phyloP scores from a whole-genome alignment of 1,140 invertebrate genomes.

The Ceratina australensis region DNA sequence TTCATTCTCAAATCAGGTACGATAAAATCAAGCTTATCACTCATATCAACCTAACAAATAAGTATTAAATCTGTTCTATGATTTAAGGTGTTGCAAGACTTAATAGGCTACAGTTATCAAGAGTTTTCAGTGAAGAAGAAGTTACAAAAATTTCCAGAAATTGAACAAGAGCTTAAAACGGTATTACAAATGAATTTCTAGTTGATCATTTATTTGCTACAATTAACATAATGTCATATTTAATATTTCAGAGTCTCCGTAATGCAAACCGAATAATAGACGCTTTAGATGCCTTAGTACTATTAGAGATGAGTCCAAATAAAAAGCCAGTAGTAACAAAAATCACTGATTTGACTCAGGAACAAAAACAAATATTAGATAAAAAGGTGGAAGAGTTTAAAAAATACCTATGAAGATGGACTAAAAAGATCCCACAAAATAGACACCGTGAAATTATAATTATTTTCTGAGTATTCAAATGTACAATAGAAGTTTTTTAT shows the following conservation, averaged over 20 bases:
- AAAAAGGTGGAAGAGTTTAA: conserved; percentile 15
- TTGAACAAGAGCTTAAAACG: conserved; percentile 65
- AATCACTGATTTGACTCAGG: conserved; percentile 58
- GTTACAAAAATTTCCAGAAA: conserved; percentile 65
- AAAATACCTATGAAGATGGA: neutral
- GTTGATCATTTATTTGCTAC: neutral
- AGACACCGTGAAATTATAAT: too few species aligned
- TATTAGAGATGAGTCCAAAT: conserved; percentile 65
- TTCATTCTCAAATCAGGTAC: conserved; percentile 70
- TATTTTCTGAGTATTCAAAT: too few species aligned
- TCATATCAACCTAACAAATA: neutral
- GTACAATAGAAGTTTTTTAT: too few species aligned
- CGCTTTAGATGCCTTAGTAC: conserved; percentile 67
- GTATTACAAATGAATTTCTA: conserved; percentile 45
- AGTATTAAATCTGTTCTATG: neutral
- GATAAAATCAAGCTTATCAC: too few species aligned
- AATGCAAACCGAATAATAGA: conserved; percentile 65
- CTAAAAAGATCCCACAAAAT: too few species aligned
- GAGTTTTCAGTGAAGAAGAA: conserved; percentile 72
- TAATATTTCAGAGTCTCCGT: conserved; percentile 61
- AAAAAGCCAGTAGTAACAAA: conserved; percentile 63
- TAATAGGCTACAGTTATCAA: conserved; percentile 66
- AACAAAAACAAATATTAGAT: conserved; percentile 58
- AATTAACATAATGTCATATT: neutral
- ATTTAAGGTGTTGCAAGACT: conserved; percentile 69